Conservation (phyloP, 2,888 invertebrate genomes). For the Agrypnus murinus region DNA sequence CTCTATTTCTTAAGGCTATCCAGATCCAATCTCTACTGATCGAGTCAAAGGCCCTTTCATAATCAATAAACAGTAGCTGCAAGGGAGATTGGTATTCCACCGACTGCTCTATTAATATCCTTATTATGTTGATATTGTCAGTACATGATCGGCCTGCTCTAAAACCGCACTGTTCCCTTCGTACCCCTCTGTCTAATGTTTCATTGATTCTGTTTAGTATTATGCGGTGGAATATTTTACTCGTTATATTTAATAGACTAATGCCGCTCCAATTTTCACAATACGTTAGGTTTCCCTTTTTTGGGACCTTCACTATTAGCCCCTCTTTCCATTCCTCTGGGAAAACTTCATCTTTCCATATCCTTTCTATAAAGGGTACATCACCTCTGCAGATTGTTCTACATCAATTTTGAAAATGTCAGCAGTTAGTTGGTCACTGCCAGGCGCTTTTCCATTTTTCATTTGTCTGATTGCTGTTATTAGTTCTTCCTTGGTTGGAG, state of each 20-base stretch:
- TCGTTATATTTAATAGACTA: not conserved
- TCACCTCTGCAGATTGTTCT: not conserved
- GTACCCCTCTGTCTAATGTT: not conserved
- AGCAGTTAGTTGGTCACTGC: too few relatives aligned
- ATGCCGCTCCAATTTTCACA: too few relatives aligned
- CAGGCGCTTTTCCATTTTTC: too few relatives aligned
- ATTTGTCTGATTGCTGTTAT: too few relatives aligned
- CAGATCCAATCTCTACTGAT: not conserved
- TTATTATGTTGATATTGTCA: not conserved
- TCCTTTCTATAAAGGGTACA: not conserved
- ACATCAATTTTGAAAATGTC: too few relatives aligned
- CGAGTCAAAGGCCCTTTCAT: not conserved
- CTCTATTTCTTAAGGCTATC: too few relatives aligned
- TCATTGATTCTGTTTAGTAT: too few relatives aligned
- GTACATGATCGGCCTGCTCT: not conserved
- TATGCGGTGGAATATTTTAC: not conserved
- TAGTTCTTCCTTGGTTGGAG: not conserved
- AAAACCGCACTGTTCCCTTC: not conserved
- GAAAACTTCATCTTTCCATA: not conserved
- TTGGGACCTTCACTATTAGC: too few relatives aligned
- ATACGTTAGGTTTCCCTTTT: not conserved
- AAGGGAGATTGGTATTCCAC: too few relatives aligned
- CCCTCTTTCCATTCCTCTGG: not conserved
- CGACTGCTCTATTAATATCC: too few relatives aligned
- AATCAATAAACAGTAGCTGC: too few relatives aligned